Evolutionary conservation across 2,888 invertebrate species (phyloP).

Genomic region (Calliphora vomitoria): DNA sequence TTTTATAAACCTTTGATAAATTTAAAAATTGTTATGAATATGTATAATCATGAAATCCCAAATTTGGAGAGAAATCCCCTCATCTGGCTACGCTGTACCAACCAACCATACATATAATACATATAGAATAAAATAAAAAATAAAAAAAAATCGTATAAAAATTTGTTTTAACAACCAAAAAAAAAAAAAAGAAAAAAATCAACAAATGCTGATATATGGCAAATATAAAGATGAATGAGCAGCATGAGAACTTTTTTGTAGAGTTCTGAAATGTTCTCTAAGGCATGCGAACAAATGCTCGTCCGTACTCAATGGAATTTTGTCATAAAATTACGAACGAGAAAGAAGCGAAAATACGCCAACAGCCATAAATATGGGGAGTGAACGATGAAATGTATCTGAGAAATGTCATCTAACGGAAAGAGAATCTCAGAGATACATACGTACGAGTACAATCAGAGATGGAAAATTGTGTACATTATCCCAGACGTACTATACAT

Average conservation of each 20-base stretch:
- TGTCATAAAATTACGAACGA: conserved; percentile 14
- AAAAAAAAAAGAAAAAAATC: background rate
- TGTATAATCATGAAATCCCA: too few relatives aligned
- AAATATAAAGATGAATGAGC: conserved; percentile 70
- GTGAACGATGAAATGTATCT: conserved; percentile 50
- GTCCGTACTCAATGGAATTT: conserved; percentile 16
- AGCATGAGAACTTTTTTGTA: conserved; percentile 59
- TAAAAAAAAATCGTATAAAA: background rate
- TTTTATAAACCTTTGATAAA: too few relatives aligned
- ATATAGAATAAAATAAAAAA: background rate
- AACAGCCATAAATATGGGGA: conserved; percentile 29
- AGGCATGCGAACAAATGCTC: conserved; percentile 41
- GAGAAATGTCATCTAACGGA: conserved; percentile 36
- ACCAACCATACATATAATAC: background rate
- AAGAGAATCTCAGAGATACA: conserved; percentile 17
- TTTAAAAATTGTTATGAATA: too few relatives aligned
- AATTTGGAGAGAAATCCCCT: too few relatives aligned
- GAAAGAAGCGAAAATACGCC: conserved; percentile 12
- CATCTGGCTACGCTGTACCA: conserved; percentile 10
- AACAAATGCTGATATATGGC: conserved; percentile 29
- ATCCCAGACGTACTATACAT: too few relatives aligned
- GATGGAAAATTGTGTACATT: background rate
- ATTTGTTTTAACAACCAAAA: background rate
- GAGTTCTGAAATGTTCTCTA: conserved; percentile 42
- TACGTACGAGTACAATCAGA: conserved; percentile 6